Evolutionary conservation across 2,888 invertebrate species (phyloP).

Genomic region (Meandrusa payeni): DNA sequence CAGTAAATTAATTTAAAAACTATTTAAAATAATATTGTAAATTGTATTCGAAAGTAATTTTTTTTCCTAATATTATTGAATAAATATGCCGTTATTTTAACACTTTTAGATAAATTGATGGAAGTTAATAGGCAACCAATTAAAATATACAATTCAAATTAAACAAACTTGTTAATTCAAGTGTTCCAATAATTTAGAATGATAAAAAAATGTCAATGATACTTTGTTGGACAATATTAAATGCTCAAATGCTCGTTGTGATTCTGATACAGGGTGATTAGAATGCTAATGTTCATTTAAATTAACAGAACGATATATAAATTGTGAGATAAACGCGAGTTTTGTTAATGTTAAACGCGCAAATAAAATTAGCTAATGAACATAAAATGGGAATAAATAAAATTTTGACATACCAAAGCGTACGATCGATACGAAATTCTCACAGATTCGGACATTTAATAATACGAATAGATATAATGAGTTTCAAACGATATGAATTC

Average conservation of each 20-base stretch:
- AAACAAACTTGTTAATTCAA: conserved; percentile 6
- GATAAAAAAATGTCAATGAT: conserved; percentile 1
- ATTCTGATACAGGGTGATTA: conserved; percentile 11
- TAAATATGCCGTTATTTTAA: conserved; percentile 10
- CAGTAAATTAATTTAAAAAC: too few species aligned
- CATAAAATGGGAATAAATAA: conserved; percentile 27
- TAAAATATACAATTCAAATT: conserved; percentile 19
- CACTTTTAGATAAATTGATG: conserved; percentile 3
- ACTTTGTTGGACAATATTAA: conserved; percentile 1
- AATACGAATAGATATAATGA: conserved; percentile 70
- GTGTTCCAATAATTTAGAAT: conserved; percentile 5
- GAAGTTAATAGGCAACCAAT: conserved; percentile 5
- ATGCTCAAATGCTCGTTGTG: conserved; percentile 1
- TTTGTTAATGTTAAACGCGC: conserved; percentile 26
- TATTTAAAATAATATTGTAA: too few species aligned
- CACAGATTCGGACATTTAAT: conserved; percentile 76
- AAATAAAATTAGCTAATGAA: conserved; percentile 29
- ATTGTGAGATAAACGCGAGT: conserved; percentile 28
- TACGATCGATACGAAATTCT: conserved; percentile 65
- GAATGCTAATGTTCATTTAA: conserved; percentile 21
- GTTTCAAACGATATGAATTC: conserved; percentile 74
- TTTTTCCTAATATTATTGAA: too few species aligned
- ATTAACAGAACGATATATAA: conserved; percentile 26
- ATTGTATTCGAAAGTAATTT: too few species aligned
- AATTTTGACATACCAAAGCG: conserved; percentile 57